Evolutionary conservation across 2,797 vertebrate species (phyloP).

Genomic region (Enoplosus armatus): DNA sequence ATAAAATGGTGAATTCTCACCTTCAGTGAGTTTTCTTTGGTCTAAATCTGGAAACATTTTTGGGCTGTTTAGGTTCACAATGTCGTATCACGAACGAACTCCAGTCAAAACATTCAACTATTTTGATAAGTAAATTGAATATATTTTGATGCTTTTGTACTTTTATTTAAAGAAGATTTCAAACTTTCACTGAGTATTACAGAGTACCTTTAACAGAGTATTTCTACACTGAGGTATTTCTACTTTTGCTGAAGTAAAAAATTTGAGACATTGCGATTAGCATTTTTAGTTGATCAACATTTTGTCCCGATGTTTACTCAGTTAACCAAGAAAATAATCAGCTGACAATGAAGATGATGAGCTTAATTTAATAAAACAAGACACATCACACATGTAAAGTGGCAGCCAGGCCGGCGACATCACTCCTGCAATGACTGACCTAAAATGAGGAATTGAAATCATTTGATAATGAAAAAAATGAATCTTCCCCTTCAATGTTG

Average conservation of each 20-base stretch:
- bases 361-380: neutral
- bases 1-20: neutral
- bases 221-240: neutral
- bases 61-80: neutral
- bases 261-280: neutral
- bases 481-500: constrained; percentile 40
- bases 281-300: neutral
- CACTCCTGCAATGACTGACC: constrained; percentile 59
- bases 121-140: too few relatives aligned
- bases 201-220: too few relatives aligned
- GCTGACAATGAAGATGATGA: neutral
- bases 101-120: neutral
- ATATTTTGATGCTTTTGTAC: neutral
- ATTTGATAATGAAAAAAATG: constrained; percentile 34
- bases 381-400: neutral
- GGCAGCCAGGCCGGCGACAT: constrained; percentile 61
- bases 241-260: neutral
- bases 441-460: constrained; percentile 74
- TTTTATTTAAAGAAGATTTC: neutral
- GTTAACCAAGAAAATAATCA: neutral
- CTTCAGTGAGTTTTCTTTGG: neutral
- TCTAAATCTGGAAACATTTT: neutral
- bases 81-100: neutral
- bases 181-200: too few relatives aligned
- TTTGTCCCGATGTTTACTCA: neutral